Evolutionary conservation across 2,888 invertebrate genomes (phyloP), one percentile per base, ranked within the genome.

Genomic region (Dolichopus griseipennis): DNA sequence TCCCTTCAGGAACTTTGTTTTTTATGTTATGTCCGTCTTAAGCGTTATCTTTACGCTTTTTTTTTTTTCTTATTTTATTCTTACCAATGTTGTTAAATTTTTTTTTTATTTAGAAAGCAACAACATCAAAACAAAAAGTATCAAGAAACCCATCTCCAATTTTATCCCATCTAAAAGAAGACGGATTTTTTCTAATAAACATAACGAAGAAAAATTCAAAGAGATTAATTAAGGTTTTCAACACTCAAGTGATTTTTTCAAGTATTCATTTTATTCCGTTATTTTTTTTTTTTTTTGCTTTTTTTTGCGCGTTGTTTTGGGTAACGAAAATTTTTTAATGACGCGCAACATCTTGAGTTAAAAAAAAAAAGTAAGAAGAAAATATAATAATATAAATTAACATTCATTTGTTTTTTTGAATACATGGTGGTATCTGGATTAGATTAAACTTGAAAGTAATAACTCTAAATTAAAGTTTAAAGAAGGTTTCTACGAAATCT

Each of bases 221-320:
- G 52, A 52, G 52, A 52, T 52, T 52, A 52, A 52, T 52, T 52
- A 52, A 52, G 52, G 52, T 52, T 52, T 52, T 52, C 52, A 52
- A 52, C 52, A 52, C n/a, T 18, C 52, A 52, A 52, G 18, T 18
- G 52, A 18, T 52, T 41, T 41, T 15, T 41, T 41, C 41, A 41
- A 41, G 41, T 7, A 41, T 41, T 41, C 8, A 27, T 4, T 27
- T 27, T 5, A 27, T 27, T 27, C 27, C 5, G 5, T n/a, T 37
- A 12, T 37, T 37, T 37, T 37, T 37, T 37, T 37, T 37, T 37
- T 37, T 37, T 37, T 37, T 37, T 37, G 37, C 8, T 37, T 37
- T 37, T 37, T 37, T 37, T 37, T 18, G 18, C n/a, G 15, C 18
- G 9, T 52, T n/a, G n/a, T 52, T 52, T 52, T 52, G 52, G 52